Percentiles rank a stretch among this genome's conserved stretches.
Evolutionary conservation across 2,113 vertebrate species (phyloP).

Genomic region (Corythornis madagascariensis): DNA sequence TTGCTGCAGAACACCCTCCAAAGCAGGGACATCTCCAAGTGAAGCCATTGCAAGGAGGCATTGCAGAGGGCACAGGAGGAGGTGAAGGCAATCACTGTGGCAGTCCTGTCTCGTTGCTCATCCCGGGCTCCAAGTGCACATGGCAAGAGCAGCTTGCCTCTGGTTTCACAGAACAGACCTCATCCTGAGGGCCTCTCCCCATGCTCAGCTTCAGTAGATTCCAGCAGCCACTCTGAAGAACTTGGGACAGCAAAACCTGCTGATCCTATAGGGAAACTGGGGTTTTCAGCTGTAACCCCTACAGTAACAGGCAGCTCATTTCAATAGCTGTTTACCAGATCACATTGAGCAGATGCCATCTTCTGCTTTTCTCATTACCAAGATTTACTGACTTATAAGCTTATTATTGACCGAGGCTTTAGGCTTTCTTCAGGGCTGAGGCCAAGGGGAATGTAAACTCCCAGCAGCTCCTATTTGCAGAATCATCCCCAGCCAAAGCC

Average conservation of each 20-base stretch:
- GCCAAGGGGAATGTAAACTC: background rate
- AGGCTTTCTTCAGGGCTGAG: slow-evolving; percentile 37
- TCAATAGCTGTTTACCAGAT: slow-evolving; percentile 63
- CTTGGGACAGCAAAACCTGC: background rate
- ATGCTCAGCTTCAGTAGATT: background rate
- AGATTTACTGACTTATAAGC: slow-evolving; percentile 75
- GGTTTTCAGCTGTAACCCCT: slow-evolving; percentile 10
- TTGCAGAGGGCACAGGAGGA: background rate
- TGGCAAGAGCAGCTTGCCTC: background rate
- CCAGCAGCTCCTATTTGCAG: background rate
- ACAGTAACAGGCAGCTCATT: background rate
- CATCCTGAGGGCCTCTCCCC: background rate
- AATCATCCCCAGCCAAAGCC: background rate
- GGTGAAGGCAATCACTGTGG: rapidly evolving
- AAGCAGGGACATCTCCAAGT: rapidly evolving
- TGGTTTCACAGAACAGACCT: background rate
- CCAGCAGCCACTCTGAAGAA: background rate
- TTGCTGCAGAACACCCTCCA: background rate
- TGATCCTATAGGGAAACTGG: background rate
- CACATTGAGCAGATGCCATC: slow-evolving; percentile 60
- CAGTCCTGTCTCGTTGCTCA: background rate
- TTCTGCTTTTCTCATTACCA: slow-evolving; percentile 73
- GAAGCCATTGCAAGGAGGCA: rapidly evolving
- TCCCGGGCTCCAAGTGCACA: rapidly evolving
- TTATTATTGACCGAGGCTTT: slow-evolving; percentile 70